Percentiles rank a stretch among this genome's conserved stretches.
Evolutionary conservation across 1,140 invertebrate genomes (phyloP).

Genomic region (Zaprionus davidi): DNA sequence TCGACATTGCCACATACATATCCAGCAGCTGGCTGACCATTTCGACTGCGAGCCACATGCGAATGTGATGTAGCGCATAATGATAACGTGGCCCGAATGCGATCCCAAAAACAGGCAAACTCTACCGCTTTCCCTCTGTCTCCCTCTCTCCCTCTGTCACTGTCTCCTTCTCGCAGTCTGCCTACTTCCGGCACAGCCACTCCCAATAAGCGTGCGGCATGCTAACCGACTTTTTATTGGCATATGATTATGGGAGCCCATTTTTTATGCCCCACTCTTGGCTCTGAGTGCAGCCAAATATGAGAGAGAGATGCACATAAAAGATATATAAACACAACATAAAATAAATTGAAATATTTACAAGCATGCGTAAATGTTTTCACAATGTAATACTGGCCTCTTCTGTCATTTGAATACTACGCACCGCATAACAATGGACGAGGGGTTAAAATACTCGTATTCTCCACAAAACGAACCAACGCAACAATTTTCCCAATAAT

Average conservation of each 20-base stretch:
- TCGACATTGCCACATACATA: slow-evolving; percentile 1
- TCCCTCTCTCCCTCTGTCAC: not conserved
- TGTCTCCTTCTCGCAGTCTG: no score
- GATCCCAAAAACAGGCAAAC: slow-evolving; percentile 33
- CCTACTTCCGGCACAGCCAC: slow-evolving; percentile 9
- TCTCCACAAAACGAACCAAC: slow-evolving; percentile 33
- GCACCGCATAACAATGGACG: slow-evolving; percentile 19
- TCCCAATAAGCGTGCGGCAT: slow-evolving; percentile 45
- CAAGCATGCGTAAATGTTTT: slow-evolving; percentile 78
- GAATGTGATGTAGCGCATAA: slow-evolving; percentile 80
- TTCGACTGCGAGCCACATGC: slow-evolving; percentile 47
- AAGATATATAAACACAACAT: slow-evolving; percentile 66
- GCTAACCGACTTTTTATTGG: slow-evolving; percentile 81
- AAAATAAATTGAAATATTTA: slow-evolving; percentile 82
- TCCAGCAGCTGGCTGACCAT: slow-evolving; percentile 49
- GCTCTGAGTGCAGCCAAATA: slow-evolving; percentile 49
- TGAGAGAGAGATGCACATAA: slow-evolving; percentile 66
- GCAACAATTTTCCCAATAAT: slow-evolving; percentile 62
- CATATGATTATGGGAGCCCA: slow-evolving; percentile 77
- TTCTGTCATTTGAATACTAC: slow-evolving; percentile 63
- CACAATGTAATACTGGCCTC: slow-evolving; percentile 65
- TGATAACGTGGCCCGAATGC: slow-evolving; percentile 67
- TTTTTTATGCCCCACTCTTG: slow-evolving; percentile 65
- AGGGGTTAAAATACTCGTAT: slow-evolving; percentile 20
- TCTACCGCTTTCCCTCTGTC: not conserved